These are phyloP conservation scores for Oncopeltus fasciatus DNA, from an alignment of 1,140 invertebrate genomes.

Conservation along the genomic window DNA sequence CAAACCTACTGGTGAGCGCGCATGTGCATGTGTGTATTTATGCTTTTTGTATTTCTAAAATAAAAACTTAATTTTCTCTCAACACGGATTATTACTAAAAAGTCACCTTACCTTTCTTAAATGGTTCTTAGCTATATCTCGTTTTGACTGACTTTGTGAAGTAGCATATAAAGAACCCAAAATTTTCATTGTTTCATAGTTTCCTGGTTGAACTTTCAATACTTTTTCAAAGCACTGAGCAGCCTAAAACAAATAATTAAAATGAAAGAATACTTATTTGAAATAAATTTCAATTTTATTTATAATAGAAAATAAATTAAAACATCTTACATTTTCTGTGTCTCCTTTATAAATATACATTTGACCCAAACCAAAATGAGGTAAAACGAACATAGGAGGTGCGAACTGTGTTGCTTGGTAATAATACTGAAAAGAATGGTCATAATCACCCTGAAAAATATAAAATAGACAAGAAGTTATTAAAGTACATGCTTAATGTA, in stretches of 20 bases:
- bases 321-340: constrained; percentile 72
- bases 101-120: constrained; percentile 74
- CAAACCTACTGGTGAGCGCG: too few species aligned
- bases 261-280: too few species aligned
- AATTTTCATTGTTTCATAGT: constrained; percentile 99
- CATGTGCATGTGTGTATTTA: too few species aligned
- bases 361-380: constrained; percentile 95
- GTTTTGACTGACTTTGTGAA: constrained; percentile 74
- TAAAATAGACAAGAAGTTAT: not conserved
- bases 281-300: too few species aligned
- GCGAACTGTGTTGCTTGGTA: constrained; percentile 98
- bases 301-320: constrained; percentile 5
- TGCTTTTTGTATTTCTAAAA: too few species aligned
- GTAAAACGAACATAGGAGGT: constrained; percentile 83
- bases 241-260: constrained; percentile 46
- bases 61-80: too few species aligned
- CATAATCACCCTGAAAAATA: constrained; percentile 63
- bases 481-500: too few species aligned
- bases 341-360: constrained; percentile 98
- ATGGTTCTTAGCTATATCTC: constrained; percentile 83
- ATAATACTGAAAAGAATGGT: constrained; percentile 98
- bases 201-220: constrained; percentile 88
- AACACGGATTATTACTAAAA: too few species aligned
- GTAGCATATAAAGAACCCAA: constrained; percentile 91
- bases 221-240: constrained; percentile 98